phyloP scores from a whole-genome alignment of 2,797 vertebrate species.

The Spheniscus humboldti region DNA sequence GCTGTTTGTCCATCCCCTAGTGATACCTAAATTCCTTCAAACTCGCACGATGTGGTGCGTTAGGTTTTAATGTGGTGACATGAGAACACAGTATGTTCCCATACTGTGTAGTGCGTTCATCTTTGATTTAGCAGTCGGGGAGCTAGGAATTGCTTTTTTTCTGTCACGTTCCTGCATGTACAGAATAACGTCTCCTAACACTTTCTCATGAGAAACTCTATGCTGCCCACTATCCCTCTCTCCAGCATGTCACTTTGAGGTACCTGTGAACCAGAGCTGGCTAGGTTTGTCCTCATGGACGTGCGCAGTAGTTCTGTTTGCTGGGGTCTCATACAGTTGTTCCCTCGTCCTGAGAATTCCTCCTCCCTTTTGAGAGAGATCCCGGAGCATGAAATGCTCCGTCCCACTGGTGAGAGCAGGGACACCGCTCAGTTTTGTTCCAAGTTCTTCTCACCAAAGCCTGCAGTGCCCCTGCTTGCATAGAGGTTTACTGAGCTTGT shows the following conservation, averaged over 20 bases:
- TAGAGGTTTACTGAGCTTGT: background rate
- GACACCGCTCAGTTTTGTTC: background rate
- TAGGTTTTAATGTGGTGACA: background rate
- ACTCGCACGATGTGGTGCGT: fast-evolving
- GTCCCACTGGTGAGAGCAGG: background rate
- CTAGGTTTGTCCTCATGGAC: fast-evolving
- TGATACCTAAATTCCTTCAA: fast-evolving
- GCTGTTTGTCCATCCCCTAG: background rate
- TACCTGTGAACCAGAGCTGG: background rate
- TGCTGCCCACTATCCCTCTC: background rate
- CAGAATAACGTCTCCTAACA: background rate
- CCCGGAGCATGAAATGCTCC: background rate
- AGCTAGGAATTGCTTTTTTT: background rate
- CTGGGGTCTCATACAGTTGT: background rate
- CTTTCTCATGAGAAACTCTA: fast-evolving
- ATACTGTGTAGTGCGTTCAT: fast-evolving
- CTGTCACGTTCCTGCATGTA: fast-evolving
- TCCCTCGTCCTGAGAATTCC: fast-evolving
- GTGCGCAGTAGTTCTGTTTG: fast-evolving
- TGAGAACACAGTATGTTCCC: fast-evolving
- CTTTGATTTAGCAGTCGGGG: background rate
- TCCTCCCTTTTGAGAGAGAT: background rate
- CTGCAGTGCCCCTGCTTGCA: background rate
- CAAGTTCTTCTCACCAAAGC: background rate
- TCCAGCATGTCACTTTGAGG: background rate